A percentile compares a stretch with the other conserved stretches of the same genome.
These are phyloP conservation scores for Myanophis thanlyinensis DNA, from an alignment of 2,113 vertebrate species.

Conservation along the genomic window DNA sequence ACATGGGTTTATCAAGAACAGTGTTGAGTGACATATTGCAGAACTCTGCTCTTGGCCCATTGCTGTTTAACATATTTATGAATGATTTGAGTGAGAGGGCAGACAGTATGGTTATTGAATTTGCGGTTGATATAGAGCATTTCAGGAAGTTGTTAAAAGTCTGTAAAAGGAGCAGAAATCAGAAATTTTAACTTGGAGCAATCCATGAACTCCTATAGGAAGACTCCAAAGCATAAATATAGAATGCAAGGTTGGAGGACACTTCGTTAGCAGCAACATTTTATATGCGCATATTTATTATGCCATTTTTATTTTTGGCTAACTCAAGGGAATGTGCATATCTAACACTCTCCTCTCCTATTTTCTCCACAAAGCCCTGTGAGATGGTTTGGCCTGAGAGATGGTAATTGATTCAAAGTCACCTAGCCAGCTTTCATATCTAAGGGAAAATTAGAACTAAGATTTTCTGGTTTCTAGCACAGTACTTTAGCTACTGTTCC, in stretches of 20 bases:
- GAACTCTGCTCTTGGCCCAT: neutral
- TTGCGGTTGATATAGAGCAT: neutral
- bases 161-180: neutral
- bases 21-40: neutral
- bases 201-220: neutral
- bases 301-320: neutral
- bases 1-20: neutral
- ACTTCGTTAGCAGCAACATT: neutral
- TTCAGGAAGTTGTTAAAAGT: neutral
- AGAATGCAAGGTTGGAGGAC: neutral
- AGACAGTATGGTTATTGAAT: neutral
- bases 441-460: neutral
- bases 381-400: neutral
- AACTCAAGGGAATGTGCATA: neutral
- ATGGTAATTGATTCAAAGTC: neutral
- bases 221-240: neutral
- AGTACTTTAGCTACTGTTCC: neutral
- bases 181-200: neutral
- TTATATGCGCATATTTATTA: neutral
- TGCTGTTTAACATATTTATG: neutral
- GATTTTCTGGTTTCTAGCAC: neutral
- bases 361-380: neutral
- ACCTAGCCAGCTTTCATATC: neutral
- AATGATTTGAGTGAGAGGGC: neutral
- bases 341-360: neutral